A percentile compares a stretch with the other conserved stretches of the same genome.
Conservation (phyloP, 2,888 invertebrate species). For the Catocala sponsa region DNA sequence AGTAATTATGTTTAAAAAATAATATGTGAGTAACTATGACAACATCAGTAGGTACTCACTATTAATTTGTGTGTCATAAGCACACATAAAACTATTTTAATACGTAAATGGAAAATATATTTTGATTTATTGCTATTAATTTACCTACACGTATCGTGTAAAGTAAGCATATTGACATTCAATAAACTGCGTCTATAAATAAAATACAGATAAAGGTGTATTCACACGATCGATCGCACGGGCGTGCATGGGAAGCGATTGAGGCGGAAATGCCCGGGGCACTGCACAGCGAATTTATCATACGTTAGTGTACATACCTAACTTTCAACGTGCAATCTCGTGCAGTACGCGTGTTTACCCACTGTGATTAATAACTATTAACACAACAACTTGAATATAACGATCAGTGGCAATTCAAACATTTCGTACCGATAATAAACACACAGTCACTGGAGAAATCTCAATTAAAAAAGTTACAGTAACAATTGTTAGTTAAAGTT, state of each 20-base stretch:
- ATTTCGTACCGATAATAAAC: conserved; percentile 22
- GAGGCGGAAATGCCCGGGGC: conserved; percentile 80
- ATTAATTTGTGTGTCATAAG: too few species aligned
- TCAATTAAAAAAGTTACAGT: conserved; percentile 2
- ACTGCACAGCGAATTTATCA: conserved; percentile 80
- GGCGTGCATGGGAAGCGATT: conserved; percentile 78
- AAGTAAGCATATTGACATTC: conserved; percentile 41
- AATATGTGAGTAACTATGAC: too few species aligned
- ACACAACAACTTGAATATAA: conserved; percentile 27
- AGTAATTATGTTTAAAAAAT: too few species aligned
- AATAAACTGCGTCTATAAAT: conserved; percentile 53
- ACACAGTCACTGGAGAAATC: conserved; percentile 2
- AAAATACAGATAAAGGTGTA: conserved; percentile 75
- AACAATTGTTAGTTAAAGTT: neutral
- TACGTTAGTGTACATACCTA: conserved; percentile 65
- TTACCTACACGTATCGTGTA: conserved; percentile 24
- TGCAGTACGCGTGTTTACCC: conserved; percentile 34
- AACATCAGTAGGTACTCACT: too few species aligned
- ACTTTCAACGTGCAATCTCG: conserved; percentile 62
- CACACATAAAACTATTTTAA: too few species aligned
- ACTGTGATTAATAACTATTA: conserved; percentile 46
- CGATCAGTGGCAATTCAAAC: conserved; percentile 18
- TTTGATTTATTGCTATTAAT: conserved; percentile 27
- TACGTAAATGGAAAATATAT: too few species aligned
- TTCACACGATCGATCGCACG: conserved; percentile 77